phyloP scores from a whole-genome alignment of 2,797 vertebrate genomes.

The Sciurus carolinensis region DNA sequence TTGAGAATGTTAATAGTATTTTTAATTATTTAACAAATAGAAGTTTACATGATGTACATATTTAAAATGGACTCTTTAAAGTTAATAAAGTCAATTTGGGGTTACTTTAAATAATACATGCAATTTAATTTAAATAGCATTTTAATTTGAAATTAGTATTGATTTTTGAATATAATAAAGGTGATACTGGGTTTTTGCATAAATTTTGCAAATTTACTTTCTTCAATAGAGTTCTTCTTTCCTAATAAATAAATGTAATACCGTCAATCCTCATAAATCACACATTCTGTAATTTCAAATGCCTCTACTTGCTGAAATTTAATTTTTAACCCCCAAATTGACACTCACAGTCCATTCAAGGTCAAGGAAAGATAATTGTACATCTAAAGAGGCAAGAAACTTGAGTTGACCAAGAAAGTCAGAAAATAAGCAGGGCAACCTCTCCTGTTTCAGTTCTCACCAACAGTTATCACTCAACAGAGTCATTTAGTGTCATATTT shows the following conservation, averaged over 20 bases:
- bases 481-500: background rate
- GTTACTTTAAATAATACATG: constrained; percentile 14
- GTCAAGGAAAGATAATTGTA: background rate
- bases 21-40: constrained; percentile 39
- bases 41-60: background rate
- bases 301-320: background rate
- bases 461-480: background rate
- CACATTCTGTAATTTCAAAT: background rate
- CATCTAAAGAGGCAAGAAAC: background rate
- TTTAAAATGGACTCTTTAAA: constrained; percentile 27
- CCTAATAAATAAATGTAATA: background rate
- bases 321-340: background rate
- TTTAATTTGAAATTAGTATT: constrained; percentile 41
- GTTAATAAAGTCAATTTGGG: background rate
- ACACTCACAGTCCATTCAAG: background rate
- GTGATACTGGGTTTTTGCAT: background rate
- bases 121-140: constrained; percentile 20
- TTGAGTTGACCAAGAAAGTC: background rate
- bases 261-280: background rate
- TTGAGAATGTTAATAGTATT: background rate
- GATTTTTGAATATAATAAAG: background rate
- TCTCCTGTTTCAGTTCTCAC: background rate
- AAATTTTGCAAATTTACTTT: background rate
- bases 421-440: background rate
- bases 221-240: background rate